Percentiles rank a stretch among this genome's conserved stretches.
These are phyloP conservation scores for Diceros bicornis DNA, from an alignment of 2,797 vertebrate genomes.

Conservation along the genomic window DNA sequence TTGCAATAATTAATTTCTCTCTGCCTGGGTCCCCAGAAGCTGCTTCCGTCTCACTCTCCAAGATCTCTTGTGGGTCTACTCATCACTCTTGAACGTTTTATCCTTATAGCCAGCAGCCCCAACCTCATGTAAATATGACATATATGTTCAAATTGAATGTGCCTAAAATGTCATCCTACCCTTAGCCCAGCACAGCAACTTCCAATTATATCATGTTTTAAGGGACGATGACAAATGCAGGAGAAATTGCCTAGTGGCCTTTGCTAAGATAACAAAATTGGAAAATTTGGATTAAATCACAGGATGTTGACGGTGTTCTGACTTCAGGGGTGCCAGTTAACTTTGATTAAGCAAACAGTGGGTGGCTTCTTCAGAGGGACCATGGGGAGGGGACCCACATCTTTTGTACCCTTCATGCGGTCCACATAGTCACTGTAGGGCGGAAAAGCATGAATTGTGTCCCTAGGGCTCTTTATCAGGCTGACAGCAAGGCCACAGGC, in stretches of 20 bases:
- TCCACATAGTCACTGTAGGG: fast-evolving
- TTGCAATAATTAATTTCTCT: not conserved
- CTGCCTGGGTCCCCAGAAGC: not conserved
- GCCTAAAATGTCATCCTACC: conserved; percentile 50
- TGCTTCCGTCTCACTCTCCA: too few relatives aligned
- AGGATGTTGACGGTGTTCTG: not conserved
- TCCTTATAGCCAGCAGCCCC: not conserved
- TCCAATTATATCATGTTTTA: conserved; percentile 48
- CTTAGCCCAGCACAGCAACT: not conserved
- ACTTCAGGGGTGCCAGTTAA: not conserved
- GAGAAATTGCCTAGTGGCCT: conserved; percentile 18
- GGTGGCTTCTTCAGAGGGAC: not conserved
- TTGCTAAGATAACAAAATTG: not conserved
- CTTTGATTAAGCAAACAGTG: not conserved
- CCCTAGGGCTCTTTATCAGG: not conserved
- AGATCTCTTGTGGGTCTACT: not conserved
- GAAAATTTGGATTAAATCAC: not conserved
- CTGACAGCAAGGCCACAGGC: not conserved
- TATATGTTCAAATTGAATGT: conserved; percentile 31
- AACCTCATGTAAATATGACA: not conserved
- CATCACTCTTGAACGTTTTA: not conserved
- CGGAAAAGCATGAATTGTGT: not conserved
- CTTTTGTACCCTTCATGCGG: not conserved
- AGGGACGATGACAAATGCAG: conserved; percentile 1
- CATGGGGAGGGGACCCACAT: fast-evolving